Evolutionary conservation across 2,888 invertebrate genomes (phyloP).

Genomic region (Luffia ferchaultella): DNA sequence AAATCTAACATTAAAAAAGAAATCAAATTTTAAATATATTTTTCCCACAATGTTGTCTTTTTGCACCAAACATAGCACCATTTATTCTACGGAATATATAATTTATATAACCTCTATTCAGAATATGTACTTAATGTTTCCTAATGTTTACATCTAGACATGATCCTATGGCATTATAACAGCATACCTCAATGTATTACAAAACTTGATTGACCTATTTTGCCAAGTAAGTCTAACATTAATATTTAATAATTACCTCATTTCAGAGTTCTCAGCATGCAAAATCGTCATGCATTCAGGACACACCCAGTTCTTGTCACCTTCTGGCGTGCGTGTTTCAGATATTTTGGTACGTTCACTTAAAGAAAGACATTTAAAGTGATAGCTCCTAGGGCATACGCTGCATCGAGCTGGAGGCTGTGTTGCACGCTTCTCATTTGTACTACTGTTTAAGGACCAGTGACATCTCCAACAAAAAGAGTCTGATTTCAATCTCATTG

Average conservation of each 20-base stretch:
- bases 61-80: too few relatives aligned
- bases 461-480: constrained; percentile 94
- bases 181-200: too few relatives aligned
- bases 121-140: not conserved
- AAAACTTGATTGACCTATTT: not conserved
- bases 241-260: constrained; percentile 70
- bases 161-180: too few relatives aligned
- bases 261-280: constrained; percentile 75
- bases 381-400: constrained; percentile 86
- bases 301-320: constrained; percentile 76
- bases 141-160: not conserved
- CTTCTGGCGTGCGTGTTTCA: constrained; percentile 18
- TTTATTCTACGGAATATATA: too few relatives aligned
- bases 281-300: constrained; percentile 83
- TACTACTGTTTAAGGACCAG: constrained; percentile 64
- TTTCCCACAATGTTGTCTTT: too few relatives aligned
- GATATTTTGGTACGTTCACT: constrained; percentile 46
- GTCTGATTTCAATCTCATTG: constrained; percentile 51
- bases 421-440: constrained; percentile 29
- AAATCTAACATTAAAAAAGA: too few relatives aligned
- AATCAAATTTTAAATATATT: too few relatives aligned
- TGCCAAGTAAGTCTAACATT: too few relatives aligned
- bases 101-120: too few relatives aligned
- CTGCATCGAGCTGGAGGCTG: constrained; percentile 69
- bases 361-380: constrained; percentile 75